Base-by-base conservation (phyloP, 2,797 vertebrate species). In the Molossus molossus region DNA sequence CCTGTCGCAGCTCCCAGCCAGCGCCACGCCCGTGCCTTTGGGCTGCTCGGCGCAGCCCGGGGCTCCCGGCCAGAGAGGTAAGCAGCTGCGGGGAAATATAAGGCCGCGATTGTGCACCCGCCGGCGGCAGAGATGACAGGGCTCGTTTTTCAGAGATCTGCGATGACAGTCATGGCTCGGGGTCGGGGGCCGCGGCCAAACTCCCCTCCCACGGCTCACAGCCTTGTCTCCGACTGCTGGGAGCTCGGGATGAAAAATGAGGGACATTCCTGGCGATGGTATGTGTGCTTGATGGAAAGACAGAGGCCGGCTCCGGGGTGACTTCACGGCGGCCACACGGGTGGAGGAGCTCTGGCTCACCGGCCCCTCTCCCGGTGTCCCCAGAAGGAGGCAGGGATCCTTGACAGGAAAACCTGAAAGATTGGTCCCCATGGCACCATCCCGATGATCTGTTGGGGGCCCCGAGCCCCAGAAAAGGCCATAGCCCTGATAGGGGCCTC, bases 351-450 rank as follows among this genome's bases (percentile, higher is more conserved):
- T 95, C 60, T 62, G 55, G 29, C 90, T 92, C 94, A 1, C 76
- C n/a, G 0, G 7, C 85, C 96, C 93, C 25, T 79, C 50, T 60
- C 72, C 94, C 55, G 21, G 58, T 1, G 17, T 75, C 81, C 27
- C 82, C 87, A 97, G 86, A 86, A 95, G 92, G 90, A 94, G 58
- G 81, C 90, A 93, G 97, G 93, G 72, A 88, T 53, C 83, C 90
- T 40, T 95, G 97, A 98, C 97, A 98, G 84, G 89, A 79, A 57
- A 90, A 53, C 17, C 95, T 98, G 98, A 98, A 95, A 94, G 97
- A 98, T 96, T 67, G 94, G 60, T 98, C 98, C 97, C 98, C 92
- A 58, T 9, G 93, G 97, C 82, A 79, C 76, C 95, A 83, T 86
- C 79, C 65, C n/a, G 94, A 79, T 72, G 81, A 97, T 94, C 91